Conservation (phyloP, 53 echinoderm and acorn worm genomes). For the Crossaster papposus region DNA sequence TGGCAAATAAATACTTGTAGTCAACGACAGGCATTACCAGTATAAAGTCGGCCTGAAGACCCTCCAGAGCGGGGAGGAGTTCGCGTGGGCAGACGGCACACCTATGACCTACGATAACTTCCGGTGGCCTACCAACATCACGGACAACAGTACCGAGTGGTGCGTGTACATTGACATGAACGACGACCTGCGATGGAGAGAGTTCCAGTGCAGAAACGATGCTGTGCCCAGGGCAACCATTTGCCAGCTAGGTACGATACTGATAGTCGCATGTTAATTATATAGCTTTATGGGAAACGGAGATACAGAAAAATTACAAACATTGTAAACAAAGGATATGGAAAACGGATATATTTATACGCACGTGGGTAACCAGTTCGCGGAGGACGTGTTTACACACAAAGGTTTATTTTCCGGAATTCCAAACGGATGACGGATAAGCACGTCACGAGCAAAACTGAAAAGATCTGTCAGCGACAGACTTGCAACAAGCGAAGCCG, state of each 20-base stretch:
- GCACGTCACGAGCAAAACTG: no score
- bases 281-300: no score
- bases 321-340: no score
- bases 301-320: no score
- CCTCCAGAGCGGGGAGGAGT: slow-evolving; percentile 36
- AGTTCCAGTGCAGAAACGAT: slow-evolving; percentile 72
- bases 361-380: no score
- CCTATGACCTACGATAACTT: slow-evolving; percentile 84
- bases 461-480: no score
- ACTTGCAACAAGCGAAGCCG: no score
- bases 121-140: slow-evolving; percentile 74
- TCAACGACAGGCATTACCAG: slow-evolving; percentile 77
- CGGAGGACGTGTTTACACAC: no score
- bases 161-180: slow-evolving; percentile 92
- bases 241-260: slow-evolving; percentile 80
- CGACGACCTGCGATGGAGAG: slow-evolving; percentile 82
- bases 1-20: background rate
- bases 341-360: no score
- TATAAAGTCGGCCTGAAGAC: slow-evolving; percentile 73
- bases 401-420: no score
- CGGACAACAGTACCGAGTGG: slow-evolving; percentile 66
- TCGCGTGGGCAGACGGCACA: slow-evolving; percentile 75
- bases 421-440: no score
- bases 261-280: background rate
- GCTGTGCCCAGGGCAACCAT: slow-evolving; percentile 80